Evolutionary conservation across 2,113 vertebrate species (phyloP), one percentile per base, ranked within the genome.

Genomic region (Azemiops feae): DNA sequence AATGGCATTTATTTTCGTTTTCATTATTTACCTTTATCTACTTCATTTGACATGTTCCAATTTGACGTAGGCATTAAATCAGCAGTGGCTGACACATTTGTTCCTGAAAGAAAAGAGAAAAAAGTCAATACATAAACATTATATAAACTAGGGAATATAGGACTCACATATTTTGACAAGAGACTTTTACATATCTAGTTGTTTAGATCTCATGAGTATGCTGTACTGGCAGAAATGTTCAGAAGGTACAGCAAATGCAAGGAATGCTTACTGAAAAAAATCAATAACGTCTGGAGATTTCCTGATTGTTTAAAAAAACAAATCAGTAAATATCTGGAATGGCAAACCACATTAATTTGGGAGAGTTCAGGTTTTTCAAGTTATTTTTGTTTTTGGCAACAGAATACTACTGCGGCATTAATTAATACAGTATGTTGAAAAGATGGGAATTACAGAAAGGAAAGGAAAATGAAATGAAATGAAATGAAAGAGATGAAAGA

Each of bases 41-140:
- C 97, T 93, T 98, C 98, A 91, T 97, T 98, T 87, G 99, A 98
- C 95, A 96, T 94, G 96, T 99, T 99, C 99, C 99, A 99, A 87
- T 98, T 97, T 6, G 98, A 97, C 1, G 98, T 97, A 94, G 98
- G 98, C 94, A 98, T 96, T 96, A 98, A 97, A 95, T 98, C 98
- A 92, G 98, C 97, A 96, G 98, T 98, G 87, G 98, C 94, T 5
- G 98, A 97, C 94, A 98, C 96, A 89, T 99, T 99, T 45, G 97
- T 98, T 97, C 98, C 99, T 98, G 81, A 96, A 98, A 93, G 93
- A 96, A 23, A 47, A 92, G 96, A 74, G 47, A 60, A 30, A 88
- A 55, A 87, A 86, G 85, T 97, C 95, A 96, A 95, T 86, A 22
- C 43, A 53, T 0, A 74, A 89, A 0, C 25, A 50, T 93, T 74